Evolutionary conservation across 1,140 invertebrate genomes (phyloP).

Genomic region (Penaeus indicus): DNA sequence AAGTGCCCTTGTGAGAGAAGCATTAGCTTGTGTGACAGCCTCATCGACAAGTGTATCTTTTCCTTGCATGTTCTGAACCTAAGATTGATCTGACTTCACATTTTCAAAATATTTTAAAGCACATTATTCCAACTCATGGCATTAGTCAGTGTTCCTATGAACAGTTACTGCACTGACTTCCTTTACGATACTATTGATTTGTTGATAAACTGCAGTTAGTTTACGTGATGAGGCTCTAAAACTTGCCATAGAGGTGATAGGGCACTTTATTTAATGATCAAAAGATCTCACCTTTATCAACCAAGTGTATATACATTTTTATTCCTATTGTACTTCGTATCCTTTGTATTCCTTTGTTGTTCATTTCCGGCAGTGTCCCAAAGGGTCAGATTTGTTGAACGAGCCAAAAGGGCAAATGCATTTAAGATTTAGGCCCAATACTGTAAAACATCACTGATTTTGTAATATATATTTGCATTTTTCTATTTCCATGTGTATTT

Average conservation of each 20-base stretch:
- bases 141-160: too few relatives aligned
- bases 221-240: background rate
- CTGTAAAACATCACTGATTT: background rate
- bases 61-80: conserved; percentile 23
- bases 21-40: background rate
- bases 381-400: conserved; percentile 37
- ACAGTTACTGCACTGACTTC: too few relatives aligned
- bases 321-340: conserved; percentile 29
- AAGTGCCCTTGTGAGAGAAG: conserved; percentile 16
- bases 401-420: conserved; percentile 33
- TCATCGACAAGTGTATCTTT: conserved; percentile 21
- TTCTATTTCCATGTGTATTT: conserved; percentile 37
- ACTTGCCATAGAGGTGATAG: background rate
- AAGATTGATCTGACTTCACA: conserved; percentile 8
- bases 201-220: too few relatives aligned
- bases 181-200: too few relatives aligned
- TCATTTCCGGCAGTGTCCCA: conserved; percentile 18
- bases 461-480: conserved; percentile 33
- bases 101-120: conserved; percentile 29
- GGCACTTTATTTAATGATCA: conserved; percentile 42
- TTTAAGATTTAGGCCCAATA: conserved; percentile 7
- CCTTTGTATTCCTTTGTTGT: conserved; percentile 42
- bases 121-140: background rate
- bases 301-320: conserved; percentile 39
- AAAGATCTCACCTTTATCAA: conserved; percentile 46